These are phyloP conservation scores for Lophius piscatorius DNA, from an alignment of 2,113 vertebrate species.

Conservation along the genomic window DNA sequence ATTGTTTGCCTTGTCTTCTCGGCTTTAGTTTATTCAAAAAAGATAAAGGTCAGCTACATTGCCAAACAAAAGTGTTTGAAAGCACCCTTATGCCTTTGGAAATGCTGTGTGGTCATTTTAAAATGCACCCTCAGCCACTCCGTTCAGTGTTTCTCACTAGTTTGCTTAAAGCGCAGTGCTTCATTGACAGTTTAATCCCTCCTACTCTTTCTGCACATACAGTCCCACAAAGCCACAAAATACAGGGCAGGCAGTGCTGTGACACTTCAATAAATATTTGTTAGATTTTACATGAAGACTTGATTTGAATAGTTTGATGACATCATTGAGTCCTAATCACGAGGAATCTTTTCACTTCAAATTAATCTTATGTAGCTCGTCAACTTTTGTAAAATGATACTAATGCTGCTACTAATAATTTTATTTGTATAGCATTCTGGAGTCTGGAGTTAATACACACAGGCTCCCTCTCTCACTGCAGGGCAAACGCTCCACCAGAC, in stretches of 20 bases:
- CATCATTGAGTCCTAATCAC: too few relatives aligned
- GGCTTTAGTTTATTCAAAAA: constrained; percentile 41
- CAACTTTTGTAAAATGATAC: too few relatives aligned
- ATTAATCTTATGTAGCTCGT: too few relatives aligned
- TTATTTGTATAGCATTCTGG: too few relatives aligned
- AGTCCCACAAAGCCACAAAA: constrained; percentile 15
- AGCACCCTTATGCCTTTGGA: constrained; percentile 50
- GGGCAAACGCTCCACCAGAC: too few relatives aligned
- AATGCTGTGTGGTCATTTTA: constrained; percentile 73
- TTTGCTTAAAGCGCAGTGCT: constrained; percentile 32
- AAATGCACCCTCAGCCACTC: constrained; percentile 69
- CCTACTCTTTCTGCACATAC: constrained; percentile 32
- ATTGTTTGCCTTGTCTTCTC: constrained; percentile 13
- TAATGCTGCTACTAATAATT: too few relatives aligned
- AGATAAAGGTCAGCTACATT: constrained; percentile 34
- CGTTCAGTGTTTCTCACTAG: constrained; percentile 8
- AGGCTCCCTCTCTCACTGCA: too few relatives aligned
- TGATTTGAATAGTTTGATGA: not conserved
- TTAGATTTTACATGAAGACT: constrained; percentile 5
- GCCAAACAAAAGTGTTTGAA: constrained; percentile 48
- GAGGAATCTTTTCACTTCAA: too few relatives aligned
- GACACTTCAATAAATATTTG: not conserved
- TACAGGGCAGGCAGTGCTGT: constrained; percentile 12
- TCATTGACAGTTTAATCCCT: constrained; percentile 51
- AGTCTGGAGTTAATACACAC: too few relatives aligned